phyloP scores from a whole-genome alignment of 2,888 invertebrate genomes.

The Orthosia gracilis region DNA sequence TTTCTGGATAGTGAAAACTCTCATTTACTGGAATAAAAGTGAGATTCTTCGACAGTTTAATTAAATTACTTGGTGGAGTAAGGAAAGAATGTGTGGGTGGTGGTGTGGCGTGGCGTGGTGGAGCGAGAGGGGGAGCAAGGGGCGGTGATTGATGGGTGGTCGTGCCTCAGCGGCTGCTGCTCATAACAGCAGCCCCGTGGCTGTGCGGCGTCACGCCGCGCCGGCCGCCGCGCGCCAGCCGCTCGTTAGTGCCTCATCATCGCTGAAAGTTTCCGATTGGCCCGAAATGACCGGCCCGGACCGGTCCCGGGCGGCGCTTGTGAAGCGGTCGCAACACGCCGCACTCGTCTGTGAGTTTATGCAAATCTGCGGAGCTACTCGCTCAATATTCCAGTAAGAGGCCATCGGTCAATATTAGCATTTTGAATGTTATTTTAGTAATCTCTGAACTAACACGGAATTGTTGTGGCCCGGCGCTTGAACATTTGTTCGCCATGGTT shows the following conservation, averaged over 20 bases:
- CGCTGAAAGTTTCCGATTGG: slow-evolving; percentile 9
- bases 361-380: slow-evolving; percentile 47
- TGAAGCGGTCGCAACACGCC: neutral
- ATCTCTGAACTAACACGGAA: slow-evolving; percentile 30
- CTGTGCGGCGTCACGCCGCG: neutral
- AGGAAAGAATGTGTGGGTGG: slow-evolving; percentile 50
- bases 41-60: slow-evolving; percentile 62
- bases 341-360: slow-evolving; percentile 46
- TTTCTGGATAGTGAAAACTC: slow-evolving; percentile 31
- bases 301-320: neutral
- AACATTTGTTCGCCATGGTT: slow-evolving; percentile 1
- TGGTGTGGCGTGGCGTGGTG: neutral
- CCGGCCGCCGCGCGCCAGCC: neutral
- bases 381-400: slow-evolving; percentile 12
- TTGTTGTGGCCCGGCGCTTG: neutral
- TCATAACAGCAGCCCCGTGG: slow-evolving; percentile 11
- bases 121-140: neutral
- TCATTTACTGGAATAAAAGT: slow-evolving; percentile 56
- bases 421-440: slow-evolving; percentile 45
- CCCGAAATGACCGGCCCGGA: neutral
- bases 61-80: slow-evolving; percentile 58
- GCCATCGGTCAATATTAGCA: slow-evolving; percentile 47
- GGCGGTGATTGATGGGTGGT: slow-evolving; percentile 42
- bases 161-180: slow-evolving; percentile 27
- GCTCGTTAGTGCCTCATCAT: slow-evolving; percentile 39